Evolutionary conservation across 92 coral and sea anemone species (phyloP), one percentile per base, ranked within the genome.

Genomic region (Epizoanthus fatuus): DNA sequence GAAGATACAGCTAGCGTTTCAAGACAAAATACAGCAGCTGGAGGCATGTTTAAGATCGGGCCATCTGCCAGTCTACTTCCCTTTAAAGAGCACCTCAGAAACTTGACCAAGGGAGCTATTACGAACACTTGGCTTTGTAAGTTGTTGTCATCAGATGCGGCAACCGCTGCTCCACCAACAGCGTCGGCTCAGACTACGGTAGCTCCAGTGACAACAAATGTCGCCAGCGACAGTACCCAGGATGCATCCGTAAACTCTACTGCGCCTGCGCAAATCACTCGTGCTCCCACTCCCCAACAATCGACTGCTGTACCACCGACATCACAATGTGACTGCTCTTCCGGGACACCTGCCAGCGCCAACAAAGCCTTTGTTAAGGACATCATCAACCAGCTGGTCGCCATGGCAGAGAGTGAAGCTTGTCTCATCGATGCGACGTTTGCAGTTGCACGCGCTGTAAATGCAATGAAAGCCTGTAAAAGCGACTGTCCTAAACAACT

Each of bases 341-440:
- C 65, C 44, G 90, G 88, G 57, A 89, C 93, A 25, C 90, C 87
- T 71, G 87, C 90, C 19, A 87, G 88, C 12, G 86, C 91, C 13
- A 88, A 88, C 60, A 67, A 85, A 57, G 84, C 79, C 47, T 63
- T 71, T 38, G 74, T 94, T 54, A 81, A 78, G 12, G 80, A 68
- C 56, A 73, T 88, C n/a, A 90, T 92, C 52, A 65, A 81, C 35
- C 57, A 68, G 80, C 75, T 94, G 79, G 67, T 56, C 47, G 86
- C 81, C 0, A 86, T 84, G 86, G 94, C 93, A 14, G 94, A 93
- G 75, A 89, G 88, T 22, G 95, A 95, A 57, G 92, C 98, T 29
- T 91, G 98, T 40, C 84, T 92, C 3, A 88, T 97, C 42, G 98
- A 97, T 80, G 95, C 99, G 13, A 93, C 92, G 4, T 88, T 89